Base-by-base conservation (phyloP, 2,888 invertebrate genomes). In the Aphidius colemani region DNA sequence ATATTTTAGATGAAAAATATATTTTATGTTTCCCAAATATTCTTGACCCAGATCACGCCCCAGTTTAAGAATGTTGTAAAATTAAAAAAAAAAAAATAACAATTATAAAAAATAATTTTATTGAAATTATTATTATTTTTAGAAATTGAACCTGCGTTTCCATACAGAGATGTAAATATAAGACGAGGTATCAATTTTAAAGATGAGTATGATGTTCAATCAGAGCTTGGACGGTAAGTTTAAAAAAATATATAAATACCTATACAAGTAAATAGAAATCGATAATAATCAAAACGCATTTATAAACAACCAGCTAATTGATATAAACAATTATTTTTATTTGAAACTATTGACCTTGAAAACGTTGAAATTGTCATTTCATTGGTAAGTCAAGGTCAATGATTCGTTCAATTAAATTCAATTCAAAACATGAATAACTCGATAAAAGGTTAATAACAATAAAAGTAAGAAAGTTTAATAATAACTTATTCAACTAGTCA, bases 161-260 rank as follows among this genome's bases (percentile, higher is more conserved):
- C 95, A 8, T 89, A 89, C 78, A 88, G 95, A 79, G 92, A 96
- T 85, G 95, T 97, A 69, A 86, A 87, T 70, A 90, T 97, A 74
- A 91, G 91, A 82, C 88, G 92, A 70, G 91, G 90, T 71, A 88
- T 90, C 64, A 93, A 96, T 84, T 93, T 96, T 73, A 92, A 94
- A 80, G 90, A 93, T 74, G 87, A 89, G 75, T 97, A 93, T 81
- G 92, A 93, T 77, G 88, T 97, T 82, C 88, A 93, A 74, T 89
- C 92, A 64, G 95, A 98, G 84, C 90, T 98, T 75, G 98, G 98
- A 82, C 91, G 96, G 96, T 96, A 85, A 88, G 86, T 70, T 61
- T 2, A 30, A 30, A 30, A 30, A 30, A 30, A 30, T 2, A 30
- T 5, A 30, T 30, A 3, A 30, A 7, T 10, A 30, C 40, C 0